Base-by-base conservation (phyloP, 2,797 vertebrate genomes). In the Sarcoramphus papa region DNA sequence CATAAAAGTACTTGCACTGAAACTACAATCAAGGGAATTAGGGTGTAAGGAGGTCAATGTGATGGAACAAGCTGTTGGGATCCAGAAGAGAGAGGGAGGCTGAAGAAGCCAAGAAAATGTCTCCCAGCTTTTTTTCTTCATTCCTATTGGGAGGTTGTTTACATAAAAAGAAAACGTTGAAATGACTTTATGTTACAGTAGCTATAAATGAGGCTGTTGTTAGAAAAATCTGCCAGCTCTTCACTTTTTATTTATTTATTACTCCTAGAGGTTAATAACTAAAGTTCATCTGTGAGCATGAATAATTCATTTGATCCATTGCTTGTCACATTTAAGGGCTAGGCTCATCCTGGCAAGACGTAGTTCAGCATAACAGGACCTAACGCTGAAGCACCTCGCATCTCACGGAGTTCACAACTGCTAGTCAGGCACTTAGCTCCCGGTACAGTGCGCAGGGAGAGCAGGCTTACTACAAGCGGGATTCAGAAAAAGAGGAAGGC, bases 241-340 rank as follows among this genome's bases (percentile, higher is more conserved):
- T 85, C 35, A 68, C 14, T 85, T 68, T 47, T 62, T 85, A 57
- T 92, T 93, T 93, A 82, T 88, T 91, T 86, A 77, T 84, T 75
- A 70, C 28, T 93, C 24, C n/a, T 85, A 35, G 50, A 86, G n/a
- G 54, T 91, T 95, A 89, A 80, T 70, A 91, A 48, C 54, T 78
- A 15, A 75, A 91, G 45, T 89, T 93, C 62, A 59, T 45, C 30
- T 64, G 79, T 64, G 40, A 78, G 33, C 23, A 75, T 51, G 63
- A 91, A 88, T 57, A 83, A 88, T 74, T 82, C 18, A 65, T 85
- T 76, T 64, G 57, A 80, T 83, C 35, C 20, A 65, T 40, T 87
- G 43, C 35, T 89, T 76, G 54, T 76, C 64, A 33, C 1, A 5
- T 14, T 19, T 62, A 64, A 78, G 17, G 59, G 51, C 50, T 41